These are phyloP conservation scores for Trichogramma pretiosum DNA, from an alignment of 1,140 invertebrate species.

Conservation along the genomic window DNA sequence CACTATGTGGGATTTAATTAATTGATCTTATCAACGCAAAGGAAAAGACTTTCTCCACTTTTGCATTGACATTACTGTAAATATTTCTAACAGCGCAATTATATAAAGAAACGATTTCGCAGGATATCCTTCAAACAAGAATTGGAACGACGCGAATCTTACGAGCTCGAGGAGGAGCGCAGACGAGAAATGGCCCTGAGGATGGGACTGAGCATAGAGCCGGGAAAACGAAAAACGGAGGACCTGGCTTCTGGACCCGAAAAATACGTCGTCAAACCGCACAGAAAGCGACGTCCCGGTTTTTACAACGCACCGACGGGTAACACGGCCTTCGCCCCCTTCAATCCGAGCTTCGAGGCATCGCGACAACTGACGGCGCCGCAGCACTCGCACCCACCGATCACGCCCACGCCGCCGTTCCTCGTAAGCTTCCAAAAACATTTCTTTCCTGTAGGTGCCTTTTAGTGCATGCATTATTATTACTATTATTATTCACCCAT, in stretches of 20 bases:
- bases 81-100: no score
- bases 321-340: constrained; percentile 75
- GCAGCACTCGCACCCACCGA: constrained; percentile 61
- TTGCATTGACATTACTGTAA: no score
- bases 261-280: constrained; percentile 71
- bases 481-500: no score
- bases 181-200: constrained; percentile 38
- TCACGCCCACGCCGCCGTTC: constrained; percentile 61
- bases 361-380: constrained; percentile 46
- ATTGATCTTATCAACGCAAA: no score
- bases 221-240: constrained; percentile 40
- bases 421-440: constrained; percentile 43
- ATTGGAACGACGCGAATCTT: constrained; percentile 39
- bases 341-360: constrained; percentile 46
- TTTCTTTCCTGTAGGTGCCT: no score
- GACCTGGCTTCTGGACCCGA: constrained; percentile 44
- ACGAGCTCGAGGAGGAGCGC: constrained; percentile 43
- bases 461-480: no score
- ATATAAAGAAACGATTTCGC: not conserved
- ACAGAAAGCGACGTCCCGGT: constrained; percentile 70
- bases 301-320: constrained; percentile 77
- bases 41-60: no score
- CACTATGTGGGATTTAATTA: no score
- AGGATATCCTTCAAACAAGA: constrained; percentile 28
- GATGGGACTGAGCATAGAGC: constrained; percentile 37